phyloP scores from a whole-genome alignment of 2,888 invertebrate genomes.

The Thecophora atra region DNA sequence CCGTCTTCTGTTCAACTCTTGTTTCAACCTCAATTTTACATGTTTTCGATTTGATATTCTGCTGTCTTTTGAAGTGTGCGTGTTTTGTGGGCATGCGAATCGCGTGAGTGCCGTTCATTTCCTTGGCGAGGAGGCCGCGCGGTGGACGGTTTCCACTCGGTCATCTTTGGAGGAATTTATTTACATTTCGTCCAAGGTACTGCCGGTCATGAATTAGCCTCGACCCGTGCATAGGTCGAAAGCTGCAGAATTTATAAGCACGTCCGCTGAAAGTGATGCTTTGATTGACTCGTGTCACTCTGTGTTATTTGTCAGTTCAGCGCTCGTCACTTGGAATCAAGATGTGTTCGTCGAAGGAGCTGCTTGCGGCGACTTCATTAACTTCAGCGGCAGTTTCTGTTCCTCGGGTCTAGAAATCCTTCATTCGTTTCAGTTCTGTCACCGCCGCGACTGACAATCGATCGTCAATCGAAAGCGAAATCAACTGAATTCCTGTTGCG shows the following conservation, averaged over 20 bases:
- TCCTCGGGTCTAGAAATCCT: too few relatives aligned
- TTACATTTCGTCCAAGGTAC: constrained; percentile 55
- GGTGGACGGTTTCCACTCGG: constrained; percentile 61
- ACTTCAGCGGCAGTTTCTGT: neutral
- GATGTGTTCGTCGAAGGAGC: neutral
- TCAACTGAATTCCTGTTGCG: too few relatives aligned
- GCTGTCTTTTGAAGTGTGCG: too few relatives aligned
- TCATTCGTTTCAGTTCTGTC: too few relatives aligned
- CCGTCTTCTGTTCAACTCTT: constrained; percentile 9
- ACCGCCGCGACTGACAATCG: too few relatives aligned
- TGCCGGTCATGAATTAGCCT: constrained; percentile 21
- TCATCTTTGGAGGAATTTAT: constrained; percentile 60
- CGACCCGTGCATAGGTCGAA: constrained; percentile 32
- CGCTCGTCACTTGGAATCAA: constrained; percentile 35
- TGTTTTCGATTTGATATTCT: constrained; percentile 36
- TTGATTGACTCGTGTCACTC: constrained; percentile 65
- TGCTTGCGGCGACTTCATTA: neutral
- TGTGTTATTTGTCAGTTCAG: constrained; percentile 63
- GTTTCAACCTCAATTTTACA: constrained; percentile 32
- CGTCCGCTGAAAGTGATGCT: constrained; percentile 44
- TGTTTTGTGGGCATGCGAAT: constrained; percentile 11
- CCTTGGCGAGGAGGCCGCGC: constrained; percentile 34
- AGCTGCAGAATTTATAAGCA: constrained; percentile 51
- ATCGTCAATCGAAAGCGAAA: too few relatives aligned
- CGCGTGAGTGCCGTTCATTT: constrained; percentile 34